These are phyloP conservation scores for Hesperophylax magnus DNA, from an alignment of 1,140 invertebrate species.

Conservation along the genomic window DNA sequence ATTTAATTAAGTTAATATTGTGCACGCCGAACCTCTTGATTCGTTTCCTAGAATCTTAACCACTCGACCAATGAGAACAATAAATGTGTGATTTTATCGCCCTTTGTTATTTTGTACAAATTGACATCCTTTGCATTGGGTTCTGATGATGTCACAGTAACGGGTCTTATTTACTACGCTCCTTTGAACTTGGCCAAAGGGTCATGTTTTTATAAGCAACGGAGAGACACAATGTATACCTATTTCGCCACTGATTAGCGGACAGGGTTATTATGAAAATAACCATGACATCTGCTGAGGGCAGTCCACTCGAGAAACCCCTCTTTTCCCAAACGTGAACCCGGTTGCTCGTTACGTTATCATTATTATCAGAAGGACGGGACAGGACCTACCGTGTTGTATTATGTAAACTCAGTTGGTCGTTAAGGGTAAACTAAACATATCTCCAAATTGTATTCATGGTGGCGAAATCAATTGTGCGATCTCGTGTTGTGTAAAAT, in stretches of 20 bases:
- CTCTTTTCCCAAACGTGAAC: background rate
- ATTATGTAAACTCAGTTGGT: too few species aligned
- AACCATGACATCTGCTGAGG: slow-evolving; percentile 21
- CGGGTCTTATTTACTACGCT: too few species aligned
- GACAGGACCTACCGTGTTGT: background rate
- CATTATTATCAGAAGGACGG: background rate
- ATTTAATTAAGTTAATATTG: too few species aligned
- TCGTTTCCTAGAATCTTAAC: too few species aligned
- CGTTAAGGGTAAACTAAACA: background rate
- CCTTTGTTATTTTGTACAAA: too few species aligned
- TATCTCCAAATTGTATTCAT: slow-evolving; percentile 21
- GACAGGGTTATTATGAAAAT: background rate
- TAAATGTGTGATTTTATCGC: too few species aligned
- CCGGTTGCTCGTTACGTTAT: slow-evolving; percentile 9
- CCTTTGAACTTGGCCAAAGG: background rate
- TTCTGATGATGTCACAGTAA: too few species aligned
- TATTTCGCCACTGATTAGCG: background rate
- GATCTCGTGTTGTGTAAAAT: too few species aligned
- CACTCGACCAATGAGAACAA: too few species aligned
- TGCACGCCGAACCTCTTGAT: too few species aligned
- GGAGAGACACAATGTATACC: background rate
- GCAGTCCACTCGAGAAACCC: background rate
- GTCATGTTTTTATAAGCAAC: slow-evolving; percentile 1
- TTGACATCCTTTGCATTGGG: too few species aligned
- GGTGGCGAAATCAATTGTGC: background rate